A percentile compares a stretch with the other conserved stretches of the same genome.
phyloP scores from a whole-genome alignment of 2,888 invertebrate genomes.

The Idaea biselata region DNA sequence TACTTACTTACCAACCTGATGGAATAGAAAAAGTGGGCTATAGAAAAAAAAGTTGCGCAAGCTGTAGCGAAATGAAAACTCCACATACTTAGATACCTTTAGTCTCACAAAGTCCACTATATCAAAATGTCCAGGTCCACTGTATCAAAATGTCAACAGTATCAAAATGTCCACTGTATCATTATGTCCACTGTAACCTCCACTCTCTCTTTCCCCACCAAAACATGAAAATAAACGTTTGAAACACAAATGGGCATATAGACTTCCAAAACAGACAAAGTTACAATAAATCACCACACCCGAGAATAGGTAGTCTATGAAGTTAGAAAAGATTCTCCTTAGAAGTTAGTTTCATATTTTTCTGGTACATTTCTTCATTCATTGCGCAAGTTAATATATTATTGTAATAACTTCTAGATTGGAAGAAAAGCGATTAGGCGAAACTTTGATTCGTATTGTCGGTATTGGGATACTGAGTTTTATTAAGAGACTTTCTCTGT shows the following conservation, averaged over 20 bases:
- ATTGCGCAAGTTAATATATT: background rate
- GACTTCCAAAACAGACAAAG: background rate
- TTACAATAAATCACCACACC: background rate
- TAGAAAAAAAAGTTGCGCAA: too few relatives aligned
- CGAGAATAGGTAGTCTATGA: background rate
- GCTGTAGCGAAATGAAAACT: too few relatives aligned
- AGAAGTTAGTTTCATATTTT: background rate
- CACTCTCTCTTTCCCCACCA: background rate
- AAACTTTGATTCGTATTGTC: background rate
- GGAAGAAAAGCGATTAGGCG: background rate
- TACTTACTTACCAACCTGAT: too few relatives aligned
- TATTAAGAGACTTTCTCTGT: background rate
- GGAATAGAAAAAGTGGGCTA: too few relatives aligned
- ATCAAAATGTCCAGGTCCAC: too few relatives aligned
- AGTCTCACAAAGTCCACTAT: too few relatives aligned
- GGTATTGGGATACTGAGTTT: background rate
- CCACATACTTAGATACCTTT: too few relatives aligned
- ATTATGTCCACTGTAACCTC: too few relatives aligned
- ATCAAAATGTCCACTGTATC: too few relatives aligned
- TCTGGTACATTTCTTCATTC: background rate
- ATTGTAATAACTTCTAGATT: conserved; percentile 1
- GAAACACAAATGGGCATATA: background rate
- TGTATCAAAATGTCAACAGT: too few relatives aligned
- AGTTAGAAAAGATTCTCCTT: background rate
- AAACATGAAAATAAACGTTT: background rate